Percentiles rank a stretch among this genome's conserved stretches.
phyloP scores from a whole-genome alignment of 2,797 vertebrate species.

The Chaunax sp. region DNA sequence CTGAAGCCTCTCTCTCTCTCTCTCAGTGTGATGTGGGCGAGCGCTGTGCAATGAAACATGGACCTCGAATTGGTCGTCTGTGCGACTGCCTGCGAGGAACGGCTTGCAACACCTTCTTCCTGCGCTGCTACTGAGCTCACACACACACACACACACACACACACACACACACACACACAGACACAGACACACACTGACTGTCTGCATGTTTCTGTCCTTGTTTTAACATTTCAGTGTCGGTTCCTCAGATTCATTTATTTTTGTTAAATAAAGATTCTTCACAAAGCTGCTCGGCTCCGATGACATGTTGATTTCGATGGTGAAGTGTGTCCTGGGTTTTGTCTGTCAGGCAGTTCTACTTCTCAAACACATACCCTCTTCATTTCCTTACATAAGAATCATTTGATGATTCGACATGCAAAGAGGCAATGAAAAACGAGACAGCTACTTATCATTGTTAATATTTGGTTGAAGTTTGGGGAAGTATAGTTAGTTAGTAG shows the following conservation, averaged over 20 bases:
- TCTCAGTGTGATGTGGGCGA: constrained; percentile 85
- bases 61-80: constrained; percentile 86
- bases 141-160: constrained; percentile 1
- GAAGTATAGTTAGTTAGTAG: no score
- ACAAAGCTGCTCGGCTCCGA: constrained; percentile 42
- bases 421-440: no score
- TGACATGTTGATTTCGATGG: constrained; percentile 9
- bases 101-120: constrained; percentile 87
- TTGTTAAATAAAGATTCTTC: constrained; percentile 70
- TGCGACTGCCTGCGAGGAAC: constrained; percentile 87
- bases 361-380: no score
- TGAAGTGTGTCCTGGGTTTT: not conserved
- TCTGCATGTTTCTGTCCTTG: constrained; percentile 51
- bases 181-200: not conserved
- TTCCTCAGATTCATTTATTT: constrained; percentile 60
- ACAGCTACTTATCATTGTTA: no score
- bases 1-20: not conserved
- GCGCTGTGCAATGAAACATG: constrained; percentile 87
- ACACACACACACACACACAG: constrained; percentile 14
- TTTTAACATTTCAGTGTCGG: constrained; percentile 34
- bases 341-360: not conserved
- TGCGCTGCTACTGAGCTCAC: constrained; percentile 85
- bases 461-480: no score
- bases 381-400: no score
- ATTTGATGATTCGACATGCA: no score